These are phyloP conservation scores for Paramisgurnus dabryanus DNA, from an alignment of 2,113 vertebrate species.

Conservation along the genomic window DNA sequence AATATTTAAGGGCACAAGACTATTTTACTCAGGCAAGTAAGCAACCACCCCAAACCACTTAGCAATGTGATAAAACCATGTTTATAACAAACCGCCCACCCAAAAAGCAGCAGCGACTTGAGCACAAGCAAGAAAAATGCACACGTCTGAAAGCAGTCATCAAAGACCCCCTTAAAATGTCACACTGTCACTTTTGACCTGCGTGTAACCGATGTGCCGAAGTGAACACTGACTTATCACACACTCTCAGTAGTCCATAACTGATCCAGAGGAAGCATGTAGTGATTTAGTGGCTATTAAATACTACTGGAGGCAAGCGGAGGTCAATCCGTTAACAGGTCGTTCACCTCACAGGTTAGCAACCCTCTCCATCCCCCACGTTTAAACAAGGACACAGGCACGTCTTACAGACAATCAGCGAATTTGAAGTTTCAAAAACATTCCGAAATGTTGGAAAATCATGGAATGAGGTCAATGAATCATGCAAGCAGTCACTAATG, in stretches of 20 bases:
- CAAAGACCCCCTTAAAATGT: background rate
- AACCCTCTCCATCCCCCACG: background rate
- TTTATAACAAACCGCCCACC: too few species aligned
- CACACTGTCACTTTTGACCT: background rate
- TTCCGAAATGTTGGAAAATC: too few species aligned
- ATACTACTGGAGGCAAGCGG: conserved; percentile 9
- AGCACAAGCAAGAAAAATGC: too few species aligned
- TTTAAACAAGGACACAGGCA: background rate
- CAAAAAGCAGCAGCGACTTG: too few species aligned
- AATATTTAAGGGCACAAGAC: background rate
- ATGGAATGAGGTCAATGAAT: background rate
- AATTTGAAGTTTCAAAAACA: background rate
- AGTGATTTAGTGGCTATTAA: conserved; percentile 36
- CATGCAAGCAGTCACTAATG: background rate
- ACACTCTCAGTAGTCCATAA: conserved; percentile 12
- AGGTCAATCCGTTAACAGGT: conserved; percentile 30
- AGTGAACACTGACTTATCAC: conserved; percentile 17
- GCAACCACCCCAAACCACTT: too few species aligned
- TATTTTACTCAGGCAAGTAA: too few species aligned
- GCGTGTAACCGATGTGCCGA: background rate
- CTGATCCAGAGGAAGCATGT: background rate
- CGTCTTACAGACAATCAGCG: conserved; percentile 1
- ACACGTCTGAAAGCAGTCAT: background rate
- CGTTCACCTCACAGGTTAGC: background rate
- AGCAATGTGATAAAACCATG: too few species aligned